phyloP scores from a whole-genome alignment of 2,797 vertebrate genomes.

The Characodon lateralis region DNA sequence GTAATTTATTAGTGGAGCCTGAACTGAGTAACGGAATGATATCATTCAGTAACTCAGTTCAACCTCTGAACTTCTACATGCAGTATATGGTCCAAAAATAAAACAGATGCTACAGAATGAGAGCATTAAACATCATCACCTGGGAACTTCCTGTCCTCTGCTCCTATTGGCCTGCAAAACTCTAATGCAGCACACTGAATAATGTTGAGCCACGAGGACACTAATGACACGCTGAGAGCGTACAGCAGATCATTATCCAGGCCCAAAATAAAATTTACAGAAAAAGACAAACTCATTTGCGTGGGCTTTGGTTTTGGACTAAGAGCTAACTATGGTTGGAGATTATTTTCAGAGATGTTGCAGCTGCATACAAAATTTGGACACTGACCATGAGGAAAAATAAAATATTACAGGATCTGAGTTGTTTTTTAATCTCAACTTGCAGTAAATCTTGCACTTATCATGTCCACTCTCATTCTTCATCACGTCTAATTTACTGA shows the following conservation, averaged over 20 bases:
- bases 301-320: not conserved
- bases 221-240: slow-evolving; percentile 5
- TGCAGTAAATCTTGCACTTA: not conserved
- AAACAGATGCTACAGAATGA: slow-evolving; percentile 50
- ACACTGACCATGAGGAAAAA: not conserved
- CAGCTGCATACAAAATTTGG: slow-evolving; percentile 1
- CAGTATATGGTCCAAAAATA: slow-evolving; percentile 58
- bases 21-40: not conserved
- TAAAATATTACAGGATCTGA: not conserved
- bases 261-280: slow-evolving; percentile 6
- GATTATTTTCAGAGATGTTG: slow-evolving; percentile 12
- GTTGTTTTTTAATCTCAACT: not conserved
- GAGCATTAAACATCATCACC: slow-evolving; percentile 53
- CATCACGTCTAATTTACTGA: not conserved
- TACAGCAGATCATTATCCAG: not conserved
- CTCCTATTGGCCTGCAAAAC: slow-evolving; percentile 34
- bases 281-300: slow-evolving; percentile 11
- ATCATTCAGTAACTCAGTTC: slow-evolving; percentile 5
- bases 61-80: slow-evolving; percentile 18
- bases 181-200: slow-evolving; percentile 43
- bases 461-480: not conserved
- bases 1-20: too few relatives aligned
- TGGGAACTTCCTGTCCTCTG: slow-evolving; percentile 61
- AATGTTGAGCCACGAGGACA: slow-evolving; percentile 28
- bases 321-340: not conserved